phyloP scores from a whole-genome alignment of 2,113 vertebrate species.

The Neodon shergylaensis region DNA sequence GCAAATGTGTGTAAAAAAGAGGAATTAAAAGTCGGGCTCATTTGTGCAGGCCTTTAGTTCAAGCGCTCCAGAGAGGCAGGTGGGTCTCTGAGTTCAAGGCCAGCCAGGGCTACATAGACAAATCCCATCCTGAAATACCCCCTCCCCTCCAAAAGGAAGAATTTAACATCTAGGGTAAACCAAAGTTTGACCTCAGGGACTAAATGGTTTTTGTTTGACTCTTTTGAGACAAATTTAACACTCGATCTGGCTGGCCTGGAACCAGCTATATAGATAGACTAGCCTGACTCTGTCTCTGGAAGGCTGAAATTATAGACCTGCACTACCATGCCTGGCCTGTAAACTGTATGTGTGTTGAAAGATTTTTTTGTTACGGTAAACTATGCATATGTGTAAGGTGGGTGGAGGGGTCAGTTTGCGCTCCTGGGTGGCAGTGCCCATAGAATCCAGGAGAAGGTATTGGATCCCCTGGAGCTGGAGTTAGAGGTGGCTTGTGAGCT shows the following conservation, averaged over 20 bases:
- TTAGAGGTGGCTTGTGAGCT: not conserved
- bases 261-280: not conserved
- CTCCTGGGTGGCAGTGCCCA: not conserved
- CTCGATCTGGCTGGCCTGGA: not conserved
- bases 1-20: not conserved
- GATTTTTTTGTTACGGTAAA: not conserved
- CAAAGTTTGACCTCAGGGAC: not conserved
- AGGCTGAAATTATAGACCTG: not conserved
- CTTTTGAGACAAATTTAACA: not conserved
- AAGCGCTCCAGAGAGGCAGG: not conserved
- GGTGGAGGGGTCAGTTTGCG: not conserved
- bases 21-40: not conserved
- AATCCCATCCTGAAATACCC: not conserved
- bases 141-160: too few species aligned
- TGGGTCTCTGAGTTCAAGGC: not conserved
- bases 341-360: not conserved
- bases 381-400: not conserved
- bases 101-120: not conserved
- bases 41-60: not conserved
- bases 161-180: slow-evolving; percentile 1
- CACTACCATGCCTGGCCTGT: not conserved
- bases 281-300: not conserved
- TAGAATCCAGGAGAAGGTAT: not conserved
- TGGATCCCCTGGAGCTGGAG: not conserved
- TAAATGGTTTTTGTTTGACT: not conserved